These are phyloP conservation scores for Redunca redunca DNA, from an alignment of 2,113 vertebrate species.

Conservation along the genomic window DNA sequence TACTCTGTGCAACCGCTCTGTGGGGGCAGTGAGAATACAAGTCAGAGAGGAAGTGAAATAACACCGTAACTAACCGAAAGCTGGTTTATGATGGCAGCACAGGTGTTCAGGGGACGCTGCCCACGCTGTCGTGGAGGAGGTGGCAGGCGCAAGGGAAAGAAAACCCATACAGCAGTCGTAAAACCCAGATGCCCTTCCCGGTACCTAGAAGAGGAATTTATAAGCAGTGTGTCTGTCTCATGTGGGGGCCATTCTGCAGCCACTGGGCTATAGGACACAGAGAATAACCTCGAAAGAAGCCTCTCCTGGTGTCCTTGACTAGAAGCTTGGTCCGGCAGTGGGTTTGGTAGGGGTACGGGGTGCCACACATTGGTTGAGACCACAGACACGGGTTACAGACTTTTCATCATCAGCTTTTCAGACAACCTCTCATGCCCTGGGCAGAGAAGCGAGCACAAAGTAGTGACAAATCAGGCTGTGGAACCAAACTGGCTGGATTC, in stretches of 20 bases:
- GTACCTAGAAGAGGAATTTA: not conserved
- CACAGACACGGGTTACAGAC: not conserved
- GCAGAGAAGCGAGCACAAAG: not conserved
- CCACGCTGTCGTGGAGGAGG: not conserved
- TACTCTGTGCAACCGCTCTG: not conserved
- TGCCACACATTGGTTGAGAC: not conserved
- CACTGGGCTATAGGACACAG: not conserved
- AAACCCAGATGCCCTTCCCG: not conserved
- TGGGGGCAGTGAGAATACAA: not conserved
- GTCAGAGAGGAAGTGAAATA: not conserved
- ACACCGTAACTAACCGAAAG: not conserved
- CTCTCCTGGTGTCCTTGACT: not conserved
- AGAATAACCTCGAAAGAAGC: not conserved
- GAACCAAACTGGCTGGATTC: not conserved
- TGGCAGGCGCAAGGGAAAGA: not conserved
- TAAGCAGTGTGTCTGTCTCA: not conserved
- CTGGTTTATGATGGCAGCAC: not conserved
- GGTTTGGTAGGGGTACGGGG: rapidly evolving
- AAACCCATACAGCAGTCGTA: rapidly evolving
- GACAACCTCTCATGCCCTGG: not conserved
- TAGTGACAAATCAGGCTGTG: not conserved
- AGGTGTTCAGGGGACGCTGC: not conserved
- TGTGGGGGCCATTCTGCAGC: not conserved
- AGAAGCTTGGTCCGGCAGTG: not conserved
- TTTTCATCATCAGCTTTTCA: not conserved